Percentiles rank a stretch among this genome's conserved stretches.
phyloP scores from a whole-genome alignment of 2,797 vertebrate genomes.

The Urocyon cinereoargenteus region DNA sequence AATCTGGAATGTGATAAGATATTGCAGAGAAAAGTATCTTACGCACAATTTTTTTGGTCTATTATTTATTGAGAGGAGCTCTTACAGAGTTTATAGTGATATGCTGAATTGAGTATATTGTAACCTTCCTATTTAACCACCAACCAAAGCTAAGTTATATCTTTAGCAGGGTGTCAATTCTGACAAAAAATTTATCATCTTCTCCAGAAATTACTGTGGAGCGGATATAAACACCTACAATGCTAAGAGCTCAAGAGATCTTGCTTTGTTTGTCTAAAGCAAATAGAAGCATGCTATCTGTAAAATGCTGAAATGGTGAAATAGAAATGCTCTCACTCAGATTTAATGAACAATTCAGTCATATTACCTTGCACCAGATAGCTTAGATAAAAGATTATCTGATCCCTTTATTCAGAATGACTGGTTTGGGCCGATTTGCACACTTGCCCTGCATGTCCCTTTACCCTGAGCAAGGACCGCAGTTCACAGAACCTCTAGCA shows the following conservation, averaged over 20 bases:
- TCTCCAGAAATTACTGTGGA: constrained; percentile 38
- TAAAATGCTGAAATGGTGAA: neutral
- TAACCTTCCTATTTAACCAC: constrained; percentile 43
- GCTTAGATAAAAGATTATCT: neutral
- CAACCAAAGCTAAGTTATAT: constrained; percentile 22
- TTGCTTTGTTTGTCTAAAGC: neutral
- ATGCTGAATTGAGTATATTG: neutral
- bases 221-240: constrained; percentile 12
- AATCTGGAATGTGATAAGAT: neutral
- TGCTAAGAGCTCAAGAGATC: neutral
- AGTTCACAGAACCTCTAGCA: neutral
- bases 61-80: neutral
- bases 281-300: neutral
- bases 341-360: neutral
- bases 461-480: neutral
- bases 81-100: neutral
- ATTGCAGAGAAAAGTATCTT: neutral
- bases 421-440: neutral
- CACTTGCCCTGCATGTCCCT: neutral
- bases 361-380: neutral
- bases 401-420: neutral
- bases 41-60: constrained; percentile 31
- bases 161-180: constrained; percentile 5
- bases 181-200: constrained; percentile 42
- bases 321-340: neutral